Evolutionary conservation across 92 coral and sea anemone species (phyloP), one percentile per base, ranked within the genome.

Genomic region (Plumapathes pennacea): DNA sequence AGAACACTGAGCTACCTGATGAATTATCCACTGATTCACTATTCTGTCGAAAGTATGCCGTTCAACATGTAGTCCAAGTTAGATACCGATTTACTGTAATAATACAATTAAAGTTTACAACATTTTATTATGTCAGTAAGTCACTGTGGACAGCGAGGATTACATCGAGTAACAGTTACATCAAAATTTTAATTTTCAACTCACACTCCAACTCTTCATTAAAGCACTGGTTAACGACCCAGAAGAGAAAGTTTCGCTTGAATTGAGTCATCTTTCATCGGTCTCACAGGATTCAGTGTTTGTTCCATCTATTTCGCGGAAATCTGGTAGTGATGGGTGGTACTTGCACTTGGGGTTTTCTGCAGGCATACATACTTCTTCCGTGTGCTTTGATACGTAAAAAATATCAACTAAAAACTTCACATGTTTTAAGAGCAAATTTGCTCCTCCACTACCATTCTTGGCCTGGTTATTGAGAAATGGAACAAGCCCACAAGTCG

Each of bases 281-380:
- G 75, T 75, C 44, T 82, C 79, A 28, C 89, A 82, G 0, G 85
- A 72, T 71, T 85, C 86, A 0, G 86, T 85, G 52, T 71, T 84
- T 9, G 63, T 48, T 27, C 86, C 78, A 24, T 53, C 43, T 17
- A 78, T 85, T 44, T 60, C 71, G 23, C 48, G 20, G 30, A 85
- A 78, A 12, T 11, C 13, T 13, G 85, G 77, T 18, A 78, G 62
- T 3, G 26, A 20, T 22, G 82, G 92, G 46, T 85, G 86, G 29
- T 47, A 79, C 29, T 7, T 2, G 32, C 84, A 72, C 5, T 62
- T 63, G 2, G 83, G 83, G 31, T 79, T 85, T 43, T 80, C 49
- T 20, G 63, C 81, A 15, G 92, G 83, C 83, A 79, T 85, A 36
- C 83, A 74, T 2, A 67, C 80, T 7, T 56, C 72, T 23, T 85